Percentiles rank a stretch among this genome's conserved stretches.
These are phyloP conservation scores for Drosophila engyochracea DNA, from an alignment of 2,888 invertebrate genomes.

Conservation along the genomic window DNA sequence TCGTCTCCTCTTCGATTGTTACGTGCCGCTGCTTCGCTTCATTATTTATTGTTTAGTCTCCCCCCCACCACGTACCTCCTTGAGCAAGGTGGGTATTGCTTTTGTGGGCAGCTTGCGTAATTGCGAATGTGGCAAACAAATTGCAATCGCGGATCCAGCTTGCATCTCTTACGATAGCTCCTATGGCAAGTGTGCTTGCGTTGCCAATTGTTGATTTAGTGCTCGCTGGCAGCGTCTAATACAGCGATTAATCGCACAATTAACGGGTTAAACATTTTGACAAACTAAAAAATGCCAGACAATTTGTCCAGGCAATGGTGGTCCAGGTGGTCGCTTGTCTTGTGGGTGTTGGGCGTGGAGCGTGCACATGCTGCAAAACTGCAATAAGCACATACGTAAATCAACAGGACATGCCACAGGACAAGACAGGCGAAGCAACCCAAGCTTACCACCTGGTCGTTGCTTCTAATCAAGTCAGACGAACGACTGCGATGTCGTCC, in stretches of 20 bases:
- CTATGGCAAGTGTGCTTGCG: constrained; percentile 41
- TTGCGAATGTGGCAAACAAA: constrained; percentile 65
- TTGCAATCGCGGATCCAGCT: constrained; percentile 50
- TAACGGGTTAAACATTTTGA: constrained; percentile 73
- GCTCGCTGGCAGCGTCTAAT: constrained; percentile 58
- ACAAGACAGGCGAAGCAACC: constrained; percentile 27
- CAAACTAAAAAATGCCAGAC: constrained; percentile 63
- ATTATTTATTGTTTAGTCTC: constrained; percentile 58
- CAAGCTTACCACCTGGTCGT: constrained; percentile 57
- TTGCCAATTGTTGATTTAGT: constrained; percentile 76
- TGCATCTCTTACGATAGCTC: constrained; percentile 18
- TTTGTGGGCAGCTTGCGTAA: constrained; percentile 53
- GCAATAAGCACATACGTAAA: constrained; percentile 77
- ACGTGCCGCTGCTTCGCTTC: constrained; percentile 58
- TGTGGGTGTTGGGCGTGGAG: constrained; percentile 44
- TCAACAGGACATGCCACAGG: constrained; percentile 76
- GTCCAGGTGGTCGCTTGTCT: constrained; percentile 38
- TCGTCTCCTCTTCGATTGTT: constrained; percentile 48
- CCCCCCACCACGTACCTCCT: no score
- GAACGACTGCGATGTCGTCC: constrained; percentile 48
- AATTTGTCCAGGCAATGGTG: constrained; percentile 59
- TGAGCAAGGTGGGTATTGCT: constrained; percentile 21
- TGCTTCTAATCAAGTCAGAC: constrained; percentile 67
- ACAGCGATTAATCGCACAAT: constrained; percentile 70
- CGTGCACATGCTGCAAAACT: constrained; percentile 39